Evolutionary conservation across 1,140 invertebrate genomes (phyloP), one percentile per base, ranked within the genome.

Genomic region (Temnothorax curvispinosus): DNA sequence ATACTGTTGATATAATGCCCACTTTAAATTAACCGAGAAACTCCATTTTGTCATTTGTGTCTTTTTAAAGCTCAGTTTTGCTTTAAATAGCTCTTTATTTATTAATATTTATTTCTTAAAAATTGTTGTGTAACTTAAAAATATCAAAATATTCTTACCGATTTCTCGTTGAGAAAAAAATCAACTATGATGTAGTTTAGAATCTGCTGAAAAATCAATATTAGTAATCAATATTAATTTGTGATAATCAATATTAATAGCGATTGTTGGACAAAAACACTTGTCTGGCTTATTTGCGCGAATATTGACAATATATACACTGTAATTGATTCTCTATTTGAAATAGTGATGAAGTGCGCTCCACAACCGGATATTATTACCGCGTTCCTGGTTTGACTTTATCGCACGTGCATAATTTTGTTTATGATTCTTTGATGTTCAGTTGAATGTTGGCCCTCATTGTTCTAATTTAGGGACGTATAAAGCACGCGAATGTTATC

Each of bases 321-420:
- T 35, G 5, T 64, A 77, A 62, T 77, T 77, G 75, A 60, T 76
- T 76, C 7, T 60, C 35, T 62, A 35, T 77, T 77, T 62, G 38
- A 60, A 77, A 41, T 47, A 18, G 27, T 9, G 35, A 62, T 32
- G 38, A 74, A 74, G 56, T 27, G 1, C 64, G 11, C n/a, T 47
- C 0, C 11, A 64, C 11, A 77, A n/a, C 18, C 5, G 4, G 32
- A 1, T 47, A 58, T 27, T 75, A 64, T 64, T 69, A 69, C 41
- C 52, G 15, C 11, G 27, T 35, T 62, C 4, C n/a, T 27, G 15
- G 27, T 50, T 64, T 77, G 9, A 64, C 56, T 77, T 77, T 4
- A 64, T 77, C 9, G 6, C 15, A 50, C 18, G 11, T 60, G 15
- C 13, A 62, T 64, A 77, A 77, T 64, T 47, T 77, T 47, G 11